A percentile compares a stretch with the other conserved stretches of the same genome.
These are phyloP conservation scores for Hemicordylus capensis DNA, from an alignment of 2,113 vertebrate species.

Conservation along the genomic window DNA sequence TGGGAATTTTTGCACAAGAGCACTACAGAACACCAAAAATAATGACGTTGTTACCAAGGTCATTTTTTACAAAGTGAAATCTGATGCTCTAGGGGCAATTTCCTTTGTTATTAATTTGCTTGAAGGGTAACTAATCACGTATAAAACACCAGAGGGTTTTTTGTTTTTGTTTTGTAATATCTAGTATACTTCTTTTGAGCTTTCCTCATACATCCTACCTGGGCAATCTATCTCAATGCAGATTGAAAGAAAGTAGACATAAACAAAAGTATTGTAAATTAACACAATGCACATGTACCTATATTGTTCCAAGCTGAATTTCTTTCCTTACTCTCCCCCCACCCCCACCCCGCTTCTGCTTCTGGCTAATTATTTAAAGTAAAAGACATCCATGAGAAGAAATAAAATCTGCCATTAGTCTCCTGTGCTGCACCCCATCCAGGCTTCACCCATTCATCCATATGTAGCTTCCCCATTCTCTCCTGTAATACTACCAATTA, in stretches of 20 bases:
- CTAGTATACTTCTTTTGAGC: not conserved
- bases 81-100: not conserved
- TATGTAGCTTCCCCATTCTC: conserved; percentile 80
- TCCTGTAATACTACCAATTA: conserved; percentile 80
- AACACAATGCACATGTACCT: conserved; percentile 43
- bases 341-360: conserved; percentile 44
- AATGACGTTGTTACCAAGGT: not conserved
- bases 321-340: conserved; percentile 48
- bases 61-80: not conserved
- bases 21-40: not conserved
- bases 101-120: not conserved
- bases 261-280: conserved; percentile 49
- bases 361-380: conserved; percentile 69
- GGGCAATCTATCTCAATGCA: not conserved
- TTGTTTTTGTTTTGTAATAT: not conserved
- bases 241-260: conserved; percentile 34
- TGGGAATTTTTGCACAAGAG: too few relatives aligned
- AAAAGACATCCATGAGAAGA: conserved; percentile 63
- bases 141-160: not conserved
- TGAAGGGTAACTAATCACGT: not conserved
- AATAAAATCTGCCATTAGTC: conserved; percentile 71
- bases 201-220: not conserved
- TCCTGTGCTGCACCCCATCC: conserved; percentile 65
- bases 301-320: conserved; percentile 43
- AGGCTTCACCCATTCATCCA: conserved; percentile 78